phyloP scores from a whole-genome alignment of 1,140 invertebrate genomes.

The Cyclargus thomasi region DNA sequence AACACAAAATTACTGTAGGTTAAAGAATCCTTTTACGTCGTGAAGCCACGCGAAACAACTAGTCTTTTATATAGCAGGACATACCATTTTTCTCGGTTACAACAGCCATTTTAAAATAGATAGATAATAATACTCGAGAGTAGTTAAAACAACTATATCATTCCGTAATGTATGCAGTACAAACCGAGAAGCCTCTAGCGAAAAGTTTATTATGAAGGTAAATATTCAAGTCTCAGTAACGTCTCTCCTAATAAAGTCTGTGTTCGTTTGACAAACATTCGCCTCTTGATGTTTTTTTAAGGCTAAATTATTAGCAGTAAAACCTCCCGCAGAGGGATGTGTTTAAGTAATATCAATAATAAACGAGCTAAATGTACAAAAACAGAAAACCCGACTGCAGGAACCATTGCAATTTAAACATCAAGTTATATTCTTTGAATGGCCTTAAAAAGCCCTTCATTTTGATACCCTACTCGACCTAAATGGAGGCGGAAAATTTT shows the following conservation, averaged over 20 bases:
- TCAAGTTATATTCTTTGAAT: no score
- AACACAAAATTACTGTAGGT: no score
- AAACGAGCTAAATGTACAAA: no score
- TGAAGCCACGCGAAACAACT: no score
- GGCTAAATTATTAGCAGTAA: not conserved
- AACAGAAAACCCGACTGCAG: no score
- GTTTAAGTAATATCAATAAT: not conserved
- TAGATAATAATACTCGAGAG: not conserved
- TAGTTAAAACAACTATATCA: not conserved
- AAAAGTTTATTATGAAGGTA: constrained; percentile 1
- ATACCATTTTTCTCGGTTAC: no score
- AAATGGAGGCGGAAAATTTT: no score
- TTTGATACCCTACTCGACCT: no score
- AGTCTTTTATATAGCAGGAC: no score
- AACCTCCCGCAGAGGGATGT: not conserved
- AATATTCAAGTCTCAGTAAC: not conserved
- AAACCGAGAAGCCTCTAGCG: not conserved
- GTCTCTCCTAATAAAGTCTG: not conserved
- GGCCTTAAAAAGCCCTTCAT: no score
- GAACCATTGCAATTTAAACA: no score
- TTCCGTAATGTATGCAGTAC: not conserved
- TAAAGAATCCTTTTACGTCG: no score
- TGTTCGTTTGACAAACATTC: not conserved
- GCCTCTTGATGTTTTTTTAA: not conserved
- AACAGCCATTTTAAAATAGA: not conserved